These are phyloP conservation scores for Trichomalopsis sarcophagae DNA, from an alignment of 1,140 invertebrate species.

Conservation along the genomic window DNA sequence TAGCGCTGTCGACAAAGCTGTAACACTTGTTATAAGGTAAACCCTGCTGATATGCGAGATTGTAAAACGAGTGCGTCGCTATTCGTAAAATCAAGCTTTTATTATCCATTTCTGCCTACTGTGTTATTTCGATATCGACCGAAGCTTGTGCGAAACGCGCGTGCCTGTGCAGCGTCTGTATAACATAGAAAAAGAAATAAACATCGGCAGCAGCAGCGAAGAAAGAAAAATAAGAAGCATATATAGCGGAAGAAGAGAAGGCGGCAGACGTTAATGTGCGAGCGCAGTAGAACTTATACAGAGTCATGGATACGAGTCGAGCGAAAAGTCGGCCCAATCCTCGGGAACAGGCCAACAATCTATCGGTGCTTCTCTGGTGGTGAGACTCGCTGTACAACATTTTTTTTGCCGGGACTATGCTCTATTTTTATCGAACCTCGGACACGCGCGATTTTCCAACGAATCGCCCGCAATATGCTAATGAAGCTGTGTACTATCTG, in stretches of 20 bases:
- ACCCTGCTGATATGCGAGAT: no score
- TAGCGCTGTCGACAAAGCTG: no score
- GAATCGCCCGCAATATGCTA: background rate
- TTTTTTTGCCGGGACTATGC: background rate
- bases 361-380: slow-evolving; percentile 65
- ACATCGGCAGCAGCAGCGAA: background rate
- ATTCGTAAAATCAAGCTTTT: no score
- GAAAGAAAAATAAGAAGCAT: background rate
- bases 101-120: no score
- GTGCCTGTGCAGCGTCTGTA: no score
- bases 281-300: background rate
- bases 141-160: no score
- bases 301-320: slow-evolving; percentile 61
- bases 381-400: slow-evolving; percentile 53
- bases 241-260: background rate
- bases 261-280: background rate
- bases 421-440: background rate
- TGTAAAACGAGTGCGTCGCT: no score
- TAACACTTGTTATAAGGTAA: no score
- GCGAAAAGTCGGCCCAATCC: slow-evolving; percentile 60
- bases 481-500: background rate
- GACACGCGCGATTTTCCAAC: background rate
- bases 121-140: no score
- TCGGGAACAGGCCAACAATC: slow-evolving; percentile 58
- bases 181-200: no score